These are phyloP conservation scores for Morpho achilles DNA, from an alignment of 2,888 invertebrate genomes.

Conservation along the genomic window DNA sequence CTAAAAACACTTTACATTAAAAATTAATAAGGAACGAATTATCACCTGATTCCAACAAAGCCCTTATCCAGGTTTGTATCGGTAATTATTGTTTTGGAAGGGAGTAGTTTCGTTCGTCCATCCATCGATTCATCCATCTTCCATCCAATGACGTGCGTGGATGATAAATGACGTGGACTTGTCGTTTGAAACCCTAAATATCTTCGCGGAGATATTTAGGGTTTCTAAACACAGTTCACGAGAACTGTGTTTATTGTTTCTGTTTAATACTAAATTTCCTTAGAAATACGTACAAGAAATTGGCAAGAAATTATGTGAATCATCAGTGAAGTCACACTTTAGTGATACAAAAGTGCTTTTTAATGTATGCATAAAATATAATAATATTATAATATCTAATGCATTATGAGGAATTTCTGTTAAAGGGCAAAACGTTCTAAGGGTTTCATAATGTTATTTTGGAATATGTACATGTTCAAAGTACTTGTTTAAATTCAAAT, in stretches of 20 bases:
- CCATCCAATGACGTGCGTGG: constrained; percentile 40
- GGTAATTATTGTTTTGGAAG: constrained; percentile 34
- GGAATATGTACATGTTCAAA: too few relatives aligned
- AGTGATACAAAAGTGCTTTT: too few relatives aligned
- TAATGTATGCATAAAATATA: too few relatives aligned
- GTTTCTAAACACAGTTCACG: too few relatives aligned
- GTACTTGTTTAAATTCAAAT: too few relatives aligned
- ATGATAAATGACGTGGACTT: constrained; percentile 44
- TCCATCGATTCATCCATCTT: constrained; percentile 36
- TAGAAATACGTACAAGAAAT: too few relatives aligned
- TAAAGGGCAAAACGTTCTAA: too few relatives aligned
- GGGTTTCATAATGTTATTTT: too few relatives aligned
- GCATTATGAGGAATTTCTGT: too few relatives aligned
- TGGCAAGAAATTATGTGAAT: too few relatives aligned
- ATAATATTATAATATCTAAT: too few relatives aligned
- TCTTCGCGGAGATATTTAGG: not conserved
- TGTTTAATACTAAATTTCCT: constrained; percentile 1
- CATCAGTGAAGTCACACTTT: too few relatives aligned
- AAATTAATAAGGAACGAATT: constrained; percentile 35
- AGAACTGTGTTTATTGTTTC: constrained; percentile 19
- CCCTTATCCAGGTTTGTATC: constrained; percentile 27
- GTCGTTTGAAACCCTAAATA: constrained; percentile 41
- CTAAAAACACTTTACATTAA: constrained; percentile 12
- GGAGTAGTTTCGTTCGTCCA: constrained; percentile 31
- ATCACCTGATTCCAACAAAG: constrained; percentile 37